phyloP scores from a whole-genome alignment of 1,140 invertebrate genomes.

The Diorhabda carinulata region DNA sequence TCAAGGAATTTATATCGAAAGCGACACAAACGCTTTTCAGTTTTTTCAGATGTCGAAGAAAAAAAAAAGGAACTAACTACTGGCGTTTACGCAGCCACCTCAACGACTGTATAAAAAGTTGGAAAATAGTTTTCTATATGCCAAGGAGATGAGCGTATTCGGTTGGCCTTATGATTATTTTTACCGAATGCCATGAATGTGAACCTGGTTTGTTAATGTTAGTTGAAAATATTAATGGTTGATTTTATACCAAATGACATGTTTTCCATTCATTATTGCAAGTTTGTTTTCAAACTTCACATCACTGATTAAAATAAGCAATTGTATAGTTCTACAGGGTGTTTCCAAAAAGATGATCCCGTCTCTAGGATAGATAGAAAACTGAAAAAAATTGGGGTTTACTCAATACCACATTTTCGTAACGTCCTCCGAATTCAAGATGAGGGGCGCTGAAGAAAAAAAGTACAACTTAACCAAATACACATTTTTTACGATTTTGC shows the following conservation, averaged over 20 bases:
- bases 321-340: too few relatives aligned
- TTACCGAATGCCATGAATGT: slow-evolving; percentile 9
- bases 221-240: slow-evolving; percentile 6
- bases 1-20: not conserved
- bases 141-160: not conserved
- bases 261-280: too few relatives aligned
- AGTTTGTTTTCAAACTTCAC: too few relatives aligned
- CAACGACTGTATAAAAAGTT: slow-evolving; percentile 25
- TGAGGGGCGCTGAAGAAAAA: too few relatives aligned
- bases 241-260: not conserved
- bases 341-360: too few relatives aligned
- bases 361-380: too few relatives aligned
- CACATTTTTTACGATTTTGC: too few relatives aligned
- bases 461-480: too few relatives aligned
- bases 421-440: too few relatives aligned
- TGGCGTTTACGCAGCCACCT: slow-evolving; percentile 25
- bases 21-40: not conserved
- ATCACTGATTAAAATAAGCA: too few relatives aligned
- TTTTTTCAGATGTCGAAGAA: not conserved
- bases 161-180: slow-evolving; percentile 13
- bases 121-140: slow-evolving; percentile 6
- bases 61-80: slow-evolving; percentile 9
- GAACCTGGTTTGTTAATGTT: slow-evolving; percentile 11
- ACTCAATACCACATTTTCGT: too few relatives aligned
- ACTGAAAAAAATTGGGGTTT: too few relatives aligned